These are phyloP conservation scores for Solenopsis invicta DNA, from an alignment of 1,140 invertebrate species.

Conservation along the genomic window DNA sequence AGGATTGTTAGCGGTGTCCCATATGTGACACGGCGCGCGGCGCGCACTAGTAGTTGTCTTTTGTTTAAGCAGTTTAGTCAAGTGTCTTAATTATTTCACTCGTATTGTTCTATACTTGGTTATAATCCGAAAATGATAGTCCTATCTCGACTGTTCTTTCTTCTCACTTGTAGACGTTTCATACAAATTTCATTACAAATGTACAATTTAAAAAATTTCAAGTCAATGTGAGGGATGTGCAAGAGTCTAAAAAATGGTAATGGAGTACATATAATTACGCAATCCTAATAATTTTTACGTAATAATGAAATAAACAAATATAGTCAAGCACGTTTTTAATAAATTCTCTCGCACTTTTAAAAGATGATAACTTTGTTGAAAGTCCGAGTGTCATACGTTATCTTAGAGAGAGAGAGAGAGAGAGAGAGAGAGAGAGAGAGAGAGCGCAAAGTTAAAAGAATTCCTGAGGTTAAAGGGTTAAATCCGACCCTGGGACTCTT, in stretches of 20 bases:
- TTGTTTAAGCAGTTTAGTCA: constrained; percentile 32
- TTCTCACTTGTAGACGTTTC: no score
- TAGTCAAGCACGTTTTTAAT: neutral
- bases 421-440: no score
- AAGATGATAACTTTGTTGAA: neutral
- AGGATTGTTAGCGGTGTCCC: constrained; percentile 55
- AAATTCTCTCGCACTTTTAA: neutral
- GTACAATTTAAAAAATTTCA: neutral
- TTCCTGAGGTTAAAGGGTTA: neutral
- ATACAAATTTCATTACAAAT: no score
- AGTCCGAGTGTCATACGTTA: neutral
- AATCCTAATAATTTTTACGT: no score
- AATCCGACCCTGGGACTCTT: constrained; percentile 52
- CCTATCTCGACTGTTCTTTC: neutral
- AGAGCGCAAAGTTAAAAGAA: constrained; percentile 9
- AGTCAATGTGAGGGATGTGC: neutral
- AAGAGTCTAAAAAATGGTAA: neutral
- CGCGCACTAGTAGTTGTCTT: constrained; percentile 6
- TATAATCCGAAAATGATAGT: neutral
- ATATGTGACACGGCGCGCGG: constrained; percentile 10
- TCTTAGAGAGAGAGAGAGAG: neutral
- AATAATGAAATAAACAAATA: constrained; percentile 6
- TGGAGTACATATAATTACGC: neutral
- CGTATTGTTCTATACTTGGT: neutral
- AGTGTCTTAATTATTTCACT: constrained; percentile 11